Conservation (phyloP, 2,113 vertebrate genomes). For the Rhombomys opimus region DNA sequence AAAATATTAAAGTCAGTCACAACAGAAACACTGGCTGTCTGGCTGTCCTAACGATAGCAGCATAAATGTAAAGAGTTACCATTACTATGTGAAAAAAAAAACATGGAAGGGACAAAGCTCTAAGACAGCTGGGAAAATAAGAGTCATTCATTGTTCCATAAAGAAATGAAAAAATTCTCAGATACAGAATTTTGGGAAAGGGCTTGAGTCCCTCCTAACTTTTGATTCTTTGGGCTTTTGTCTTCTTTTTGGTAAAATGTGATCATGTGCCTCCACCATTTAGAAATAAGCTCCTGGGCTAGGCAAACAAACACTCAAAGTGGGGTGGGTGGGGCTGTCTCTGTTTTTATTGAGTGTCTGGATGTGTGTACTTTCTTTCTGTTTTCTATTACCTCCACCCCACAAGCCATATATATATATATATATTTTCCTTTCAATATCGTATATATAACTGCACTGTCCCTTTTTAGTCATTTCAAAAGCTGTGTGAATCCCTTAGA, state of each 20-base stretch:
- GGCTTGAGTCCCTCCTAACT: background rate
- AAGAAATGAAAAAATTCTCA: background rate
- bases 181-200: background rate
- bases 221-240: background rate
- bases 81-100: background rate
- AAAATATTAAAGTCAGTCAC: slow-evolving; percentile 34
- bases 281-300: slow-evolving; percentile 14
- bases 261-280: background rate
- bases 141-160: background rate
- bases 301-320: background rate
- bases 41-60: background rate
- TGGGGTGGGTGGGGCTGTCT: background rate
- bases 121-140: background rate
- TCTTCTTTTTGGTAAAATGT: background rate
- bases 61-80: slow-evolving; percentile 28
- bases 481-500: background rate
- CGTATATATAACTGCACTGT: background rate
- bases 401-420: background rate
- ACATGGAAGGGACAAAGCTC: background rate
- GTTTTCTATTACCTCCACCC: background rate
- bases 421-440: too few species aligned
- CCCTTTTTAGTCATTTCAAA: background rate
- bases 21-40: background rate
- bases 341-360: background rate
- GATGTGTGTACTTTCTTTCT: background rate